Evolutionary conservation across 2,888 invertebrate species (phyloP), one percentile per base, ranked within the genome.

Genomic region (Biston betularia): DNA sequence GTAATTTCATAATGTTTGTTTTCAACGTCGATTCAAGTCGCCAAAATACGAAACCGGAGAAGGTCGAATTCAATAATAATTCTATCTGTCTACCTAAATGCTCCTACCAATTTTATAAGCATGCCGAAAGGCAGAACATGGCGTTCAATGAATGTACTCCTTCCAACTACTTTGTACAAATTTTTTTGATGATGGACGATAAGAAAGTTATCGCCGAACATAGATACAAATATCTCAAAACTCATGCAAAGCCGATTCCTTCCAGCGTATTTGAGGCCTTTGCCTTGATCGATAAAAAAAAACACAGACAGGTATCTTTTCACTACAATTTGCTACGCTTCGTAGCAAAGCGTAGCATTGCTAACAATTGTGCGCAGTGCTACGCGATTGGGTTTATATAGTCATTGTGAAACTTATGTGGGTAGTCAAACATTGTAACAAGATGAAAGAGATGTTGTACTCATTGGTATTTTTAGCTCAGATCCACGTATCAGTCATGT

Each of bases 301-400:
- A 38, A 11, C 40, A 58, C 42, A 11, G 38, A n/a, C 24, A 40
- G 34, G 24, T 44, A 56, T 52, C 50, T 33, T 35, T 52, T 11
- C 35, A 45, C 44, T 52, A 45, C 9, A 35, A 10, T 46, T 46
- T 24, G 65, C 65, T 65, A 65, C 65, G 65, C 38, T 53, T 15
- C 65, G 65, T 65, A 65, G 65, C 65, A 45, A 33, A 44, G 7
- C 59, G 65, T 65, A 60, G 60, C 65, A 60, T 65, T 59, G 42
- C 50, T 42, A 33, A 3, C 12, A 35, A 52, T 38, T 56, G 33
- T 50, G 12, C 8, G 11, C 10, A 55, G 34, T 44, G 63, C 63
- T 63, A 63, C 63, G 63, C 56, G 0, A 61, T 53, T 9, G 44
- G n/a, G 38, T 44, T 10, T 6, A 52, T 35, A 1, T 54, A 24